Evolutionary conservation across 2,888 invertebrate genomes (phyloP).

Genomic region (Synergus laeviventris): DNA sequence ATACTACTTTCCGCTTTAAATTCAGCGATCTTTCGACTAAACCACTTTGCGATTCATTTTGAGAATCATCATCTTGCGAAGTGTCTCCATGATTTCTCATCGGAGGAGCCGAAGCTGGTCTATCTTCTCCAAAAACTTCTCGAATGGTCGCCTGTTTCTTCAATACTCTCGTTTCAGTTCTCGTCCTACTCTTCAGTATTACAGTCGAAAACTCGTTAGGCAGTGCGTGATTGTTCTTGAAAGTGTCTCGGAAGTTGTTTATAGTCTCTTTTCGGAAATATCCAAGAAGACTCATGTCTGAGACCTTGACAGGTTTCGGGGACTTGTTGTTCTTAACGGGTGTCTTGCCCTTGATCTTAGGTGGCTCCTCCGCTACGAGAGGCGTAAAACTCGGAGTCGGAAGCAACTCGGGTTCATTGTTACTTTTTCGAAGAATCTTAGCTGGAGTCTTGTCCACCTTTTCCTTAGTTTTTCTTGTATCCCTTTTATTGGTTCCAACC

Average conservation of each 20-base stretch:
- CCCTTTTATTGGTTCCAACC: constrained; percentile 79
- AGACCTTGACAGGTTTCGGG: constrained; percentile 66
- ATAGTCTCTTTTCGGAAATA: constrained; percentile 84
- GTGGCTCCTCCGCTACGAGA: constrained; percentile 56
- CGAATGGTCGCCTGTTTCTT: constrained; percentile 88
- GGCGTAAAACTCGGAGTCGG: constrained; percentile 81
- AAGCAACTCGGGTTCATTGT: constrained; percentile 79
- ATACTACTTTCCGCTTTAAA: constrained; percentile 68
- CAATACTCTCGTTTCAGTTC: constrained; percentile 84
- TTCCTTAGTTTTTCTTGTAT: constrained; percentile 75
- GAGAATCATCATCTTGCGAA: constrained; percentile 71
- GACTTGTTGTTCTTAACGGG: constrained; percentile 64
- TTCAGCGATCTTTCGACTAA: constrained; percentile 54
- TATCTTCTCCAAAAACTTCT: constrained; percentile 88
- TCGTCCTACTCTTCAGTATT: constrained; percentile 84
- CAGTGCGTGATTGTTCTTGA: constrained; percentile 81
- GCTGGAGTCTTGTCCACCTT: constrained; percentile 76
- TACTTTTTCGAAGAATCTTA: constrained; percentile 80
- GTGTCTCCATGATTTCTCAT: constrained; percentile 78
- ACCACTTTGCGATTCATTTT: constrained; percentile 65
- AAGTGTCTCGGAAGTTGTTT: constrained; percentile 82
- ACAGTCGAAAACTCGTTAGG: constrained; percentile 82
- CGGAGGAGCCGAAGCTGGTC: constrained; percentile 90
- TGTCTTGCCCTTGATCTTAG: constrained; percentile 62
- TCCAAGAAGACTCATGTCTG: constrained; percentile 80